Base-by-base conservation (phyloP, 2,113 vertebrate genomes). In the Phasianus colchicus region DNA sequence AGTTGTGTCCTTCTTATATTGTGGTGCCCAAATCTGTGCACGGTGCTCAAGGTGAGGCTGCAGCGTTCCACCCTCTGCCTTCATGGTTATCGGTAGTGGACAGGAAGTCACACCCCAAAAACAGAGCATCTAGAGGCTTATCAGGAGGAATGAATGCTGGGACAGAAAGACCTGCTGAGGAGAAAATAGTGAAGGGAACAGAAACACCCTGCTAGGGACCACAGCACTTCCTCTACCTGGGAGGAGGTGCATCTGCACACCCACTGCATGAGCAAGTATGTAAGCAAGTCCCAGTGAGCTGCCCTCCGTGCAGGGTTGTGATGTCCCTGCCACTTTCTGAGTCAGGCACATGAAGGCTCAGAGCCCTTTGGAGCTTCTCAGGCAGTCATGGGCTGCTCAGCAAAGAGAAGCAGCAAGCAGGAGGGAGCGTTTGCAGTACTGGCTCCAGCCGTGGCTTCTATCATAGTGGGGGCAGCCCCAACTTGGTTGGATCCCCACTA, bases 191-290 rank as follows among this genome's bases (percentile, higher is more conserved):
- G 73, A n/a, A 66, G 80, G 36, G 63, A 89, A 66, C 10, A 75
- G 47, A 79, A 47, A 48, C 4, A 13, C 0, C 0, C 21, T 63
- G 19, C 45, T 76, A 21, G 52, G 16, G 11, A 57, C n/a, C 20
- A 22, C 71, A 75, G 40, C 13, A 16, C 15, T 79, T 89, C 80
- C 48, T 70, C n/a, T 48, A 25, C 15, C 40, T 54, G 57, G 36
- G 47, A 82, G n/a, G 76, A 86, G 13, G 38, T 19, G 14, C 40
- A 57, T 43, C 57, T 55, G 12, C 32, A 78, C 19, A 18, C 7
- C 14, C 34, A 52, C 3, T 88, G 69, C 5, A 13, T 27, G 24
- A 19, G 38, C 19, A 90, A 42, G 64, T 57, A 78, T 2, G 9
- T 86, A 76, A 66, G 18, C 55, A 52, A 47, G 19, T 27, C 57